phyloP scores from a whole-genome alignment of 2,888 invertebrate species.

The Athalia cordata region DNA sequence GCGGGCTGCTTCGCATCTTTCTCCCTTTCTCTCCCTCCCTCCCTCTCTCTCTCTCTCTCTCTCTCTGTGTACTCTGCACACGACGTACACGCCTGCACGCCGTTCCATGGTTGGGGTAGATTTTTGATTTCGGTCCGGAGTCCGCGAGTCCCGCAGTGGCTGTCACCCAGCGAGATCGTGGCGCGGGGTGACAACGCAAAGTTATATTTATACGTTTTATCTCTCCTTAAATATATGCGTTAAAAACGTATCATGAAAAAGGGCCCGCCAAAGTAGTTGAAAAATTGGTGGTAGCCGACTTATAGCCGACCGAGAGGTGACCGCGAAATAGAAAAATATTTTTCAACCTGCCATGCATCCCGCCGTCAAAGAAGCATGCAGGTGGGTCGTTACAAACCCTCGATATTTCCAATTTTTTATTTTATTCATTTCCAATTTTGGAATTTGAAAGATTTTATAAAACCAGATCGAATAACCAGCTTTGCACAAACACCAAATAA shows the following conservation, averaged over 20 bases:
- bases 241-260: no score
- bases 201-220: no score
- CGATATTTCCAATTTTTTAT: constrained; percentile 5
- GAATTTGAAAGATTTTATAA: no score
- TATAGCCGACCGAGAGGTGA: constrained; percentile 30
- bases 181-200: background rate
- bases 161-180: constrained; percentile 51
- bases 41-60: constrained; percentile 43
- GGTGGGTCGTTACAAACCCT: constrained; percentile 57
- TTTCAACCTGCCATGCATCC: constrained; percentile 63
- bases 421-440: no score
- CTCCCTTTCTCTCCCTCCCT: constrained; percentile 47
- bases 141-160: constrained; percentile 21
- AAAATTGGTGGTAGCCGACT: background rate
- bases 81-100: background rate
- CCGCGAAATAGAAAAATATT: constrained; percentile 48
- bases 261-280: no score
- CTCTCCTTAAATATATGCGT: no score
- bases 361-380: constrained; percentile 65
- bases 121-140: constrained; percentile 33
- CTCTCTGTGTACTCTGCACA: no score
- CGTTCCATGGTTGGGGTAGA: background rate
- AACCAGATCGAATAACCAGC: no score
- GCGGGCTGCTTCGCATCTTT: background rate
- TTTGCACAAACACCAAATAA: no score